Evolutionary conservation across 1,140 invertebrate species (phyloP), one percentile per base, ranked within the genome.

Genomic region (Phymorhynchus buccinoides): DNA sequence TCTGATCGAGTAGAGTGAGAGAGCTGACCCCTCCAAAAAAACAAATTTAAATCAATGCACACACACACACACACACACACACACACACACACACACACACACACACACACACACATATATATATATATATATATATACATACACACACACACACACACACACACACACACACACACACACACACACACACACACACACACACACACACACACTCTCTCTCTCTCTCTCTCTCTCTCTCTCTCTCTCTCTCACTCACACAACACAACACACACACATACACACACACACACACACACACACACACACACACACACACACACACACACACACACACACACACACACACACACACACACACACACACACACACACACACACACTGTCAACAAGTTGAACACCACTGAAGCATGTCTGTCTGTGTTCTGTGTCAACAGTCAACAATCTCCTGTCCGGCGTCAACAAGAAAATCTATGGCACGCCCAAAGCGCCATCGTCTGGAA

Each of bases 361-460:
- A 27, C 56, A 62, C 56, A 62, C 56, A 62, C 56, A 62, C 56
- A 62, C 56, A 22, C 56, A 62, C 56, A 62, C 56, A 62, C 56
- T 62, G 18, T 14, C 6, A 62, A 62, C 44, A 18, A 48, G 44
- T 48, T 48, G 44, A 48, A 18, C 7, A 48, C 6, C 44, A 48
- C 44, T n/a, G n/a, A n/a, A n/a, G 48, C 22, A 18, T 52, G 48
- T 52, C 12, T 52, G 48, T 52, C 12, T 52, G 48, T 62, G 56
- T 62, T 27, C 22, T 0, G 22, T 27, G 0, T 27, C n/a, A n/a
- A 41, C 73, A 75, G 73, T 75, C 35, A 75, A 75, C 73, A 75
- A 75, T 37, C 18, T 75, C 37, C 73, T 75, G 37, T 37, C 73
- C 2, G 73, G 73, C 18, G 73, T 75, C 35, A 75, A 75, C 73